Base-by-base conservation (phyloP, 2,888 invertebrate species). In the Gymnoscelis rufifasciata region DNA sequence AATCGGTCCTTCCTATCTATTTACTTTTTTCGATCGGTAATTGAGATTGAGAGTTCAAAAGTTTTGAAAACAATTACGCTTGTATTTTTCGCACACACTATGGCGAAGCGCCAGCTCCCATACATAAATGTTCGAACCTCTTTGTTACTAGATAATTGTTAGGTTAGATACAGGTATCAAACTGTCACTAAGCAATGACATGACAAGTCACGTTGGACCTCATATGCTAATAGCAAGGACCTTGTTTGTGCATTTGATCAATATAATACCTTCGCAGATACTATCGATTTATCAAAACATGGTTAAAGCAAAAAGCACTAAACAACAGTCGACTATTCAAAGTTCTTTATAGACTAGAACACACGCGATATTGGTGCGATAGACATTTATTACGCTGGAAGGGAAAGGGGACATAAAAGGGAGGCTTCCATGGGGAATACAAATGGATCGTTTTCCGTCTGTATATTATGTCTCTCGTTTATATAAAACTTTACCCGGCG, bases 151-250 rank as follows among this genome's bases (percentile, higher is more conserved):
- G n/a, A 31, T 14, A 31, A 31, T 6, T 33, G n/a, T 14, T n/a
- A 33, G 10, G n/a, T 33, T 23, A 30, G 19, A 23, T 29, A 12
- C 14, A 10, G n/a, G 15, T 40, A 12, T 13, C 19, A 23, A 31
- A 38, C 14, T 30, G 39, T 26, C 36, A 36, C 27, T 30, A 29
- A 31, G 11, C 29, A 29, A 43, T 38, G 35, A 36, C 30, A 37
- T 40, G 11, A 40, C 41, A 33, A 41, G 27, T 33, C 52, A 53
- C 58, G 60, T 59, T 65, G 54, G 55, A 53, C 56, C 33, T 55
- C 59, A 53, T 60, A 73, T 71, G 68, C 62, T 66, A 68, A 70
- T 66, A 56, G 54, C 45, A 60, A 46, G 46, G 64, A 42, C 72
- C 72, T 72, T 69, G 53, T 31, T 36, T 1, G 27, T 27, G 43